Evolutionary conservation across 2,113 vertebrate genomes (phyloP).

Genomic region (Hyla sarda): DNA sequence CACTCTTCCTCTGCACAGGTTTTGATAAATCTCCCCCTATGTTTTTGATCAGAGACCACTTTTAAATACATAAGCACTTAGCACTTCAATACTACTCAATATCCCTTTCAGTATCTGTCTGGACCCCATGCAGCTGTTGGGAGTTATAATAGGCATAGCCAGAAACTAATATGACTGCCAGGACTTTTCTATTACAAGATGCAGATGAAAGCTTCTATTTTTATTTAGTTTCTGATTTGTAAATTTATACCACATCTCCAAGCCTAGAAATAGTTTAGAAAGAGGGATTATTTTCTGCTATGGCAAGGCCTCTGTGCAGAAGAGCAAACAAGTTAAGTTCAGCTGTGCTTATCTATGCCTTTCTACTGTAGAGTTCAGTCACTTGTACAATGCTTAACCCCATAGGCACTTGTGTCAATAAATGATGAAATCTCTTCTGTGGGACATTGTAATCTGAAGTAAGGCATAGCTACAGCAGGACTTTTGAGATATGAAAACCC

Average conservation of each 20-base stretch:
- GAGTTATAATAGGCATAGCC: background rate
- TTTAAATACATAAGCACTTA: background rate
- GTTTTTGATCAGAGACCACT: too few species aligned
- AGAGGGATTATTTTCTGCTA: too few species aligned
- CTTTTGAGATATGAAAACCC: too few species aligned
- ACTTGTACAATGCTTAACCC: background rate
- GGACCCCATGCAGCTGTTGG: background rate
- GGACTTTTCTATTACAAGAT: conserved; percentile 1
- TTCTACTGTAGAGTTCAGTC: background rate
- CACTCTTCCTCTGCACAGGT: background rate
- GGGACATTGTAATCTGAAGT: too few species aligned
- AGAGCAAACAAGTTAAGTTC: too few species aligned
- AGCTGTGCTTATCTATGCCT: too few species aligned
- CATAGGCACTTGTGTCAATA: too few species aligned
- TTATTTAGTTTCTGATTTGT: background rate
- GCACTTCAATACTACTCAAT: background rate
- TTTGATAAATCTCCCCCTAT: too few species aligned
- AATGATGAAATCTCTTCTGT: too few species aligned
- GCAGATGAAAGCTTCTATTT: conserved; percentile 22
- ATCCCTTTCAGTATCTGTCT: background rate
- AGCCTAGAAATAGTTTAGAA: background rate
- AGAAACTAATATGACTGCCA: background rate
- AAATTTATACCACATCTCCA: background rate
- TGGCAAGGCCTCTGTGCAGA: too few species aligned
- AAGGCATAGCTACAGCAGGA: background rate